Base-by-base conservation (phyloP, 2,888 invertebrate genomes). In the Eurytoma adleriae region DNA sequence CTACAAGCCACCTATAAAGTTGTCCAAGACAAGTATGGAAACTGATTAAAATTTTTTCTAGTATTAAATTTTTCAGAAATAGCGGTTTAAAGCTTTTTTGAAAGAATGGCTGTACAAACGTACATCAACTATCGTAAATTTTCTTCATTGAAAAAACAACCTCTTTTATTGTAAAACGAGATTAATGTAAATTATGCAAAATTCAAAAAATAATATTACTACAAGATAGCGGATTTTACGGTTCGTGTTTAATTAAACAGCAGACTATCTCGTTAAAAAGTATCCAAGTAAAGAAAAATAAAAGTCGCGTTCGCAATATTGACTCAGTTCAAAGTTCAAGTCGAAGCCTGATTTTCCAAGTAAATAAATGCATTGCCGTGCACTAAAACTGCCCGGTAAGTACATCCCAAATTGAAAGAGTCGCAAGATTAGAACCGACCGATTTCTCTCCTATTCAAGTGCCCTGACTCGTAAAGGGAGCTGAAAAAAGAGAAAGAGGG, bases 291-390 rank as follows among this genome's bases (percentile, higher is more conserved):
- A 54, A 50, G 18, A 27, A 68, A 75, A 76, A 76, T 27, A 76
- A 76, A 61, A 48, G 24, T 68, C 61, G 59, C 54, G 61, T 52
- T 50, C 20, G 68, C 30, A 76, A 61, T 76, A 76, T 76, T 40
- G 68, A 68, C 68, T 76, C 30, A 27, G 20, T 20, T 24, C 27
- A 30, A 7, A 12, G 50, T 52, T 3, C 30, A 4, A 20, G 52
- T 56, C 0, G 18, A 30, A 57, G 20, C 27, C 67, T 67, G 50
- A 75, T 75, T 73, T 76, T 54, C 76, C 69, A 20, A 68, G 69
- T 76, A 76, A 76, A 76, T 76, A 69, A 76, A 76, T 76, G 76
- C 69, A 76, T 52, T 68, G 57, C 16, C 20, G 27, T 48, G 24
- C 50, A 61, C 57, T 69, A 61, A 56, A 62, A 76, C 76, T 70